phyloP scores from a whole-genome alignment of 1,140 invertebrate species.

The Pseudomyrmex cubaensis region DNA sequence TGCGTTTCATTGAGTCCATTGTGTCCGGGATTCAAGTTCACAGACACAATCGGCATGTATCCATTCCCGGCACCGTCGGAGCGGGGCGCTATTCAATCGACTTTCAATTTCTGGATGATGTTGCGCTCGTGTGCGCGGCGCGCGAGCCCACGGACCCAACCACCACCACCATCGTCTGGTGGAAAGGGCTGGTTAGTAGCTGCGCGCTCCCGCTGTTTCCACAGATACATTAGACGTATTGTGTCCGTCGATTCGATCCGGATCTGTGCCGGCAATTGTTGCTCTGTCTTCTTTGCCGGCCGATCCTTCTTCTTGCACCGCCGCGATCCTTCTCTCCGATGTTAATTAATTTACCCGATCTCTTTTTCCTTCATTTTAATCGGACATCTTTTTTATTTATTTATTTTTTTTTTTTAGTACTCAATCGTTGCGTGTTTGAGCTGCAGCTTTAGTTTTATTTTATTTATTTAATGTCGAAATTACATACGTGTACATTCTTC shows the following conservation, averaged over 20 bases:
- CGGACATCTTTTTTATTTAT: not conserved
- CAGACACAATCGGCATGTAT: conserved; percentile 74
- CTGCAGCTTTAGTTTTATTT: too few relatives aligned
- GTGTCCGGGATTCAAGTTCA: conserved; percentile 76
- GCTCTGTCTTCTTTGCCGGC: conserved; percentile 8
- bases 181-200: conserved; percentile 38
- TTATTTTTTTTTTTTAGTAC: not conserved
- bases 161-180: not conserved
- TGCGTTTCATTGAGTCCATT: conserved; percentile 78
- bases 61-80: conserved; percentile 60
- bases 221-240: conserved; percentile 69
- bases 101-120: conserved; percentile 75
- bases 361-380: not conserved
- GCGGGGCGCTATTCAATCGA: conserved; percentile 72
- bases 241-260: conserved; percentile 65
- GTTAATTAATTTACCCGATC: conserved; percentile 33
- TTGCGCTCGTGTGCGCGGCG: conserved; percentile 55
- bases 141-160: not conserved
- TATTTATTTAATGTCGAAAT: not conserved
- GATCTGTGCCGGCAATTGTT: conserved; percentile 25
- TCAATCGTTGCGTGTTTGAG: conserved; percentile 13
- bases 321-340: not conserved
- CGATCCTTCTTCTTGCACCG: not conserved
- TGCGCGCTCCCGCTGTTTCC: conserved; percentile 53
- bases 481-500: not conserved